Percentiles rank a stretch among this genome's conserved stretches.
Evolutionary conservation across 2,797 vertebrate genomes (phyloP).

Genomic region (Halcyon chelicuti): DNA sequence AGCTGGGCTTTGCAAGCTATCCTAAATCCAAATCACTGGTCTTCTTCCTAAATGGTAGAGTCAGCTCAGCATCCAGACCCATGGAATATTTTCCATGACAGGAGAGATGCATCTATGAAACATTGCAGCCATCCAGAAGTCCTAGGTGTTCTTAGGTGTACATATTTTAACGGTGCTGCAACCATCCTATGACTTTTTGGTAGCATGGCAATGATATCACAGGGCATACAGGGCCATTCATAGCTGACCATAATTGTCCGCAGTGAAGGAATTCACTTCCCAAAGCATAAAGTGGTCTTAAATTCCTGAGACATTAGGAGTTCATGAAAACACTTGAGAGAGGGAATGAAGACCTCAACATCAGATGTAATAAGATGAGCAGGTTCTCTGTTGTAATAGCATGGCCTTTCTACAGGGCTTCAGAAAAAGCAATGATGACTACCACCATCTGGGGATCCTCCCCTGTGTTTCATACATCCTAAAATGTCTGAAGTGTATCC

Average conservation of each 20-base stretch:
- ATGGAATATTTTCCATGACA: not conserved
- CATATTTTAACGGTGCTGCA: not conserved
- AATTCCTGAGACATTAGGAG: not conserved
- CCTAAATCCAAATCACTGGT: not conserved
- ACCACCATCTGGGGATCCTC: not conserved
- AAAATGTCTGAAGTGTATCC: slow-evolving; percentile 74
- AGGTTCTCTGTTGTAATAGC: not conserved
- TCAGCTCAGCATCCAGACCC: not conserved
- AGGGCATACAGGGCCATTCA: not conserved
- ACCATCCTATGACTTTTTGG: not conserved
- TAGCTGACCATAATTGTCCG: not conserved
- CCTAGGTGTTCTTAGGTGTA: not conserved
- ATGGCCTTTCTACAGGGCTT: not conserved
- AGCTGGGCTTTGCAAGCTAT: not conserved
- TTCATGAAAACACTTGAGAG: not conserved
- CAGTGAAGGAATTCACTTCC: not conserved
- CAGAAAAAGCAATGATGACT: not conserved
- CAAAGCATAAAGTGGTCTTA: not conserved
- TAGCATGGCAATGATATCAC: not conserved
- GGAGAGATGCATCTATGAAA: not conserved
- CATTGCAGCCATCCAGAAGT: not conserved
- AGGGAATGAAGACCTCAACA: not conserved
- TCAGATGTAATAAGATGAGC: not conserved
- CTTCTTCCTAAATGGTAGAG: not conserved
- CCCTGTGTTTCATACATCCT: slow-evolving; percentile 67